phyloP scores from a whole-genome alignment of 2,113 vertebrate species.

The Laticauda laticaudata region DNA sequence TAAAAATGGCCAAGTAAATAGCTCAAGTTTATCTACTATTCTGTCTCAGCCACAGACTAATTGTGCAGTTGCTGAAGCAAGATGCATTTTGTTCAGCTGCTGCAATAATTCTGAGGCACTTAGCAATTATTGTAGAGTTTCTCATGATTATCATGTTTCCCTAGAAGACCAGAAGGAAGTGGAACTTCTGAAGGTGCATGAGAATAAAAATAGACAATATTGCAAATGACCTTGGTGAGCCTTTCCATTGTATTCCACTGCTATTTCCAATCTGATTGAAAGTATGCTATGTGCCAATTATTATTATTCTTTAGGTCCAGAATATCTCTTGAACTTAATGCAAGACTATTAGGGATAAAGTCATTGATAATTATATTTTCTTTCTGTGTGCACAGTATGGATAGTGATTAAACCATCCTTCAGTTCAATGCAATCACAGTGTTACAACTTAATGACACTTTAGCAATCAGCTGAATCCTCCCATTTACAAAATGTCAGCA shows the following conservation, averaged over 20 bases:
- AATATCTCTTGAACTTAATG: not conserved
- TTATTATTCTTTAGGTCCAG: not conserved
- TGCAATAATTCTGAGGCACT: not conserved
- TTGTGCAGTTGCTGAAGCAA: not conserved
- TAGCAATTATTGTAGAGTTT: not conserved
- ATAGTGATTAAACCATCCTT: not conserved
- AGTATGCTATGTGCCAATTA: not conserved
- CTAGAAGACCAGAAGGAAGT: not conserved
- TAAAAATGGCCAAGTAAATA: not conserved
- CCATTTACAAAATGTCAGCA: not conserved
- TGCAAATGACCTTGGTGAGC: not conserved
- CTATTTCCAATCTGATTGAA: not conserved
- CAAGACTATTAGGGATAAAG: not conserved
- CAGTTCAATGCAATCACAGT: not conserved
- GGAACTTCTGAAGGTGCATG: not conserved
- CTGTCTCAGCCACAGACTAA: not conserved
- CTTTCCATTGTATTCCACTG: not conserved
- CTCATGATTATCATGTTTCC: not conserved
- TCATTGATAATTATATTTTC: not conserved
- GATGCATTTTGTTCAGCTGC: not conserved
- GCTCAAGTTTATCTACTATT: not conserved
- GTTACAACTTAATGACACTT: not conserved
- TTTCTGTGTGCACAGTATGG: not conserved
- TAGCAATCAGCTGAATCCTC: not conserved
- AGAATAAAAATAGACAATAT: not conserved